Base-by-base conservation (phyloP, 2,888 invertebrate species). In the Cephus pygmeus region DNA sequence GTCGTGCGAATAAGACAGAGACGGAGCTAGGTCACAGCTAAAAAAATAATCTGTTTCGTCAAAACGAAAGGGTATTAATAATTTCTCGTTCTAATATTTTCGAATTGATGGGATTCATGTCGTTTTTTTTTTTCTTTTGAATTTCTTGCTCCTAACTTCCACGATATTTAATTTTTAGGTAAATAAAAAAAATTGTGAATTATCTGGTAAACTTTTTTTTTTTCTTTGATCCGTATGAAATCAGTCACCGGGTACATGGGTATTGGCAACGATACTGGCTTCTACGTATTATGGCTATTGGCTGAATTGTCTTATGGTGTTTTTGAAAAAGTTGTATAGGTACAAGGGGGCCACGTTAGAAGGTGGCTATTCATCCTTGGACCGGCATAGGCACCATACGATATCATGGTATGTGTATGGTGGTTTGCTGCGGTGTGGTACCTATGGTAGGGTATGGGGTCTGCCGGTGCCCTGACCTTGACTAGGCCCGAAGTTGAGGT, bases 401-500 rank as follows among this genome's bases (percentile, higher is more conserved):
- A 34, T 74, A 36, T 74, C 35, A n/a, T 34, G 9, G 34, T 74
- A 74, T 35, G 35, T 35, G 74, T 33, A 33, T 71, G 33, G 74
- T 34, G 74, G 74, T 36, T 74, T 30, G 34, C 34, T 30, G 30
- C 56, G 56, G 56, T 56, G 56, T 56, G 56, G 56, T 56, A 56
- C 56, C 56, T 56, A 56, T 3, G 56, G 56, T 56, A 12, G 12
- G 75, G 79, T 77, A 81, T 75, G 76, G 85, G 85, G 83, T 83
- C 85, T 82, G 83, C 86, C 84, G 86, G 83, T 86, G 83, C 83
- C 87, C 88, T 89, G 91, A 91, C 91, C 91, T 91, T 91, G 91
- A 91, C 91, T 91, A 90, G 88, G 87, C 89, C 89, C 87, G 83
- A 89, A 89, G 88, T 90, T 89, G 89, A 89, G 90, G 89, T 89